phyloP scores from a whole-genome alignment of 2,888 invertebrate species.

The Nephrotoma flavescens region DNA sequence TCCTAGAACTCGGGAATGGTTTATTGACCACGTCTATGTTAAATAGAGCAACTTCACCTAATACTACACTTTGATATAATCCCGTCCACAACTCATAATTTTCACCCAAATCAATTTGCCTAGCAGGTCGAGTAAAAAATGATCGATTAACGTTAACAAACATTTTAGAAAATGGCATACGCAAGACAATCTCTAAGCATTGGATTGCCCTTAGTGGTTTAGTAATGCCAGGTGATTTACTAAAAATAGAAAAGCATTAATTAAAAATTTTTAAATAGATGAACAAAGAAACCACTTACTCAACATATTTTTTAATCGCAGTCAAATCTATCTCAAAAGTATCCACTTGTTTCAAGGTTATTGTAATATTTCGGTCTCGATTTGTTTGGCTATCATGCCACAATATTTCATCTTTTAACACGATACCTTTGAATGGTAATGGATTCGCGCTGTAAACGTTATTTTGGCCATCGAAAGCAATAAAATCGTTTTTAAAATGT shows the following conservation, averaged over 20 bases:
- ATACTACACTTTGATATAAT: constrained; percentile 79
- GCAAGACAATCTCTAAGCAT: constrained; percentile 50
- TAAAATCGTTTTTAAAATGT: constrained; percentile 30
- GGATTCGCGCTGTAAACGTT: constrained; percentile 39
- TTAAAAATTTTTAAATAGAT: not conserved
- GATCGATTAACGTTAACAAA: constrained; percentile 37
- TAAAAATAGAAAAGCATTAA: not conserved
- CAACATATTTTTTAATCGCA: constrained; percentile 20
- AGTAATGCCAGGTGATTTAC: not conserved
- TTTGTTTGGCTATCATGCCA: not conserved
- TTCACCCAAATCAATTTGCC: constrained; percentile 42
- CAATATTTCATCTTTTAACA: not conserved
- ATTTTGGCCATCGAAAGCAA: constrained; percentile 62
- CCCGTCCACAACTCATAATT: constrained; percentile 89
- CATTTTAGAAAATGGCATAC: constrained; percentile 32
- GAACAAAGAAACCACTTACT: not conserved
- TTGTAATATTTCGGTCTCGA: constrained; percentile 13
- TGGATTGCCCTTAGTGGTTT: constrained; percentile 35
- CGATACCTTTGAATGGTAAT: constrained; percentile 11
- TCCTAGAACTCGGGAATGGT: constrained; percentile 44
- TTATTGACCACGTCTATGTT: constrained; percentile 86
- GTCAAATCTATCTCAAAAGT: constrained; percentile 19
- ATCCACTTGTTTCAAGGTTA: constrained; percentile 22
- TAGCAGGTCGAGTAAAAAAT: constrained; percentile 47
- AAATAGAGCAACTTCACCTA: constrained; percentile 75